These are phyloP conservation scores for Archegozetes longisetosus DNA, from an alignment of 1,140 invertebrate species.

Conservation along the genomic window DNA sequence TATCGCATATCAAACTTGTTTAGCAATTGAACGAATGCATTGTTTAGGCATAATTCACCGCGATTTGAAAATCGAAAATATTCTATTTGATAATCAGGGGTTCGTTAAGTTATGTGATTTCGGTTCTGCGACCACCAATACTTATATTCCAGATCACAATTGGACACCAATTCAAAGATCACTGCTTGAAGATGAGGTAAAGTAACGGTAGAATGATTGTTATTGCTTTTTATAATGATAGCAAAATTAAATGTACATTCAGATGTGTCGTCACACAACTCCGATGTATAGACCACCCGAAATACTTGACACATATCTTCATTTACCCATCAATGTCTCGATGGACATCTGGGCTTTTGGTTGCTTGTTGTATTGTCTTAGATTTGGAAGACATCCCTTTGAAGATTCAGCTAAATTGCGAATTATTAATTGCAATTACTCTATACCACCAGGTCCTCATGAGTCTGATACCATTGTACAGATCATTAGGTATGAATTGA, in stretches of 20 bases:
- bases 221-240: too few relatives aligned
- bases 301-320: constrained; percentile 95
- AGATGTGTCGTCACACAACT: constrained; percentile 43
- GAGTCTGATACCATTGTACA: constrained; percentile 51
- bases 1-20: constrained; percentile 14
- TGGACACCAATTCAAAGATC: constrained; percentile 85
- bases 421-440: constrained; percentile 91
- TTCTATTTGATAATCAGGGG: constrained; percentile 57
- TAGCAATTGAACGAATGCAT: constrained; percentile 14
- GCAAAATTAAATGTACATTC: too few relatives aligned
- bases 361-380: constrained; percentile 81
- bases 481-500: constrained; percentile 53
- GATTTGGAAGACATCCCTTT: constrained; percentile 89
- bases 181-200: constrained; percentile 86
- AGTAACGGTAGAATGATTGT: constrained; percentile 21
- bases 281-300: constrained; percentile 67
- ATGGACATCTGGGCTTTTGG: constrained; percentile 94
- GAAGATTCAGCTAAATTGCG: constrained; percentile 86
- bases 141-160: constrained; percentile 60
- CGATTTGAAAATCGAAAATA: constrained; percentile 40
- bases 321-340: constrained; percentile 67
- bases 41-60: constrained; percentile 16
- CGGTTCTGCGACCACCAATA: constrained; percentile 79
- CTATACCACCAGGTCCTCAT: constrained; percentile 57
- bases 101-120: constrained; percentile 95